Percentiles rank a stretch among this genome's conserved stretches.
Conservation (phyloP, 1,140 invertebrate genomes). For the Sipha flava region DNA sequence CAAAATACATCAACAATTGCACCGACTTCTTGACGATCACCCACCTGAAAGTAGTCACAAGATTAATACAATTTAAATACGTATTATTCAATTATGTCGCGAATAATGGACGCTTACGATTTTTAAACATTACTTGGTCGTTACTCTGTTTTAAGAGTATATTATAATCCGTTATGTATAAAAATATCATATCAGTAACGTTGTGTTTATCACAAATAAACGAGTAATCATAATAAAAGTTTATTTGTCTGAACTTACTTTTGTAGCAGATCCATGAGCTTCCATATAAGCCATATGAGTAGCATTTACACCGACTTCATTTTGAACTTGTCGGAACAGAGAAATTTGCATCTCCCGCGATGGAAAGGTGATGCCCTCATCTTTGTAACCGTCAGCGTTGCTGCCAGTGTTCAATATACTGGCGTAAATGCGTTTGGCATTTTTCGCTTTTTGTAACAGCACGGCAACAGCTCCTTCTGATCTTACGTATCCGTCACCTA, state of each 20-base stretch:
- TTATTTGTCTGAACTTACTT: constrained; percentile 39
- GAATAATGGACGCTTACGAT: no score
- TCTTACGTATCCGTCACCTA: constrained; percentile 56
- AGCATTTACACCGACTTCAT: constrained; percentile 50
- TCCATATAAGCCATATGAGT: constrained; percentile 41
- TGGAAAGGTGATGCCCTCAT: constrained; percentile 36
- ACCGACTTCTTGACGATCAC: constrained; percentile 41
- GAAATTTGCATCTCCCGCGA: constrained; percentile 9
- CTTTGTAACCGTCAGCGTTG: constrained; percentile 55
- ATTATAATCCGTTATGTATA: no score
- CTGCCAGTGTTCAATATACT: constrained; percentile 50
- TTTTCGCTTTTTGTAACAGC: constrained; percentile 49
- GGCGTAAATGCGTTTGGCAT: constrained; percentile 53
- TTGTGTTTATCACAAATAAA: neutral
- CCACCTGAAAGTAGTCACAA: constrained; percentile 33
- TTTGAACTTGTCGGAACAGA: constrained; percentile 22
- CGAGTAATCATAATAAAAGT: neutral
- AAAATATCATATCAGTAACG: no score
- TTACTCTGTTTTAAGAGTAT: no score
- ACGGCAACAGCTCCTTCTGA: constrained; percentile 54
- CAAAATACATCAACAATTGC: constrained; percentile 43
- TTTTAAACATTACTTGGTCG: no score
- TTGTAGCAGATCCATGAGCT: constrained; percentile 42
- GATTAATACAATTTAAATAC: neutral
- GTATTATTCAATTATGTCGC: no score